phyloP scores from a whole-genome alignment of 1,140 invertebrate genomes.

The Leptinotarsa undecemlineata region DNA sequence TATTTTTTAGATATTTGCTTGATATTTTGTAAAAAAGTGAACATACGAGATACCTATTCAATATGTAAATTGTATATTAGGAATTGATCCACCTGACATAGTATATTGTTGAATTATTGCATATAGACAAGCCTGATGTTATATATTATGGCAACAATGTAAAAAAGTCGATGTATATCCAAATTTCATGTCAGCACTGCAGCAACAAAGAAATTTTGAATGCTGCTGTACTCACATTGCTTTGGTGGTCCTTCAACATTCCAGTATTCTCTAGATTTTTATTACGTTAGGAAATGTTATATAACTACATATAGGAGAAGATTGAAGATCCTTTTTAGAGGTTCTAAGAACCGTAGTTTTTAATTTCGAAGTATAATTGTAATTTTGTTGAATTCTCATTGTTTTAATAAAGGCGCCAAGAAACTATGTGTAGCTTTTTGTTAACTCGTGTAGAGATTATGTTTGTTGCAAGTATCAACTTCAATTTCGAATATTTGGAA shows the following conservation, averaged over 20 bases:
- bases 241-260: not conserved
- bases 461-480: too few species aligned
- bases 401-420: not conserved
- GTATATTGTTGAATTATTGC: conserved; percentile 3
- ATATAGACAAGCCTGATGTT: conserved; percentile 8
- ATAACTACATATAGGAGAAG: not conserved
- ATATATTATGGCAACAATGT: not conserved
- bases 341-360: not conserved
- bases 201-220: not conserved
- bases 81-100: conserved; percentile 1
- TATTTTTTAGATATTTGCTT: conserved; percentile 1
- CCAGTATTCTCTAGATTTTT: not conserved
- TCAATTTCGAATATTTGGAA: too few species aligned
- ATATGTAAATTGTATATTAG: conserved; percentile 7
- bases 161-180: not conserved
- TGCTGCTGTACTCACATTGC: not conserved
- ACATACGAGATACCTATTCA: not conserved
- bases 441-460: too few species aligned
- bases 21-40: conserved; percentile 1
- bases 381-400: conserved; percentile 1
- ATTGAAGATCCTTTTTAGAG: not conserved
- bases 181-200: not conserved
- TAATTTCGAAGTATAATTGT: not conserved
- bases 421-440: too few species aligned
- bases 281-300: not conserved